Evolutionary conservation across 2,113 vertebrate genomes (phyloP).

Genomic region (Megalops atlanticus): DNA sequence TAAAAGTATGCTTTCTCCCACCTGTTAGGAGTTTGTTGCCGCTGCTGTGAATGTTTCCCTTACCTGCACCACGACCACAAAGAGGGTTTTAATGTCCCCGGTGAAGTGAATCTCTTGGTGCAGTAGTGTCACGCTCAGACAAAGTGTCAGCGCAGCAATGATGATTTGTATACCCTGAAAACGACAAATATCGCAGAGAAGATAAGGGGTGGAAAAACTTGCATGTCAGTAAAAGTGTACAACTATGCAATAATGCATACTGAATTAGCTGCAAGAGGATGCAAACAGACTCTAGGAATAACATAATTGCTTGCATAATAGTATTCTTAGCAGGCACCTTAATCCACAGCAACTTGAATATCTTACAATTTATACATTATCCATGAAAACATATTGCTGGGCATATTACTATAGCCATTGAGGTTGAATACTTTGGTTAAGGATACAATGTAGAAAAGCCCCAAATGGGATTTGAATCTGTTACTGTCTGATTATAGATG

Average conservation of each 20-base stretch:
- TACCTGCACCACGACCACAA: constrained; percentile 70
- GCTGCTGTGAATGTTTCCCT: constrained; percentile 16
- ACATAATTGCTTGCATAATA: not conserved
- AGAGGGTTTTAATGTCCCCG: constrained; percentile 63
- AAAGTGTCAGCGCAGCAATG: constrained; percentile 66
- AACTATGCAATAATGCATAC: too few species aligned
- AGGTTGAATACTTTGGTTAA: too few species aligned
- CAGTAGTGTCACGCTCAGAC: constrained; percentile 69
- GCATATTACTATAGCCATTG: too few species aligned
- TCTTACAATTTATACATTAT: not conserved
- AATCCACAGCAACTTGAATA: not conserved
- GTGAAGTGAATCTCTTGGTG: constrained; percentile 73
- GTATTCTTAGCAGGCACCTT: not conserved
- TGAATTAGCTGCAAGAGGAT: not conserved
- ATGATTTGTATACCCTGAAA: constrained; percentile 72
- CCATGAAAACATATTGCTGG: too few species aligned
- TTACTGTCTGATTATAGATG: too few species aligned
- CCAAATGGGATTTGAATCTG: too few species aligned
- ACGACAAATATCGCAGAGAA: not conserved
- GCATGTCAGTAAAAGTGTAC: not conserved
- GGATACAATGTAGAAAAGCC: too few species aligned
- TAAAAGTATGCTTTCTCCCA: too few species aligned
- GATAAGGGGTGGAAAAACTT: not conserved
- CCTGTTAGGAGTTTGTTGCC: not conserved
- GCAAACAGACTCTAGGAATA: not conserved